Evolutionary conservation across 1,140 invertebrate genomes (phyloP), one percentile per base, ranked within the genome.

Genomic region (Temnothorax curvispinosus): DNA sequence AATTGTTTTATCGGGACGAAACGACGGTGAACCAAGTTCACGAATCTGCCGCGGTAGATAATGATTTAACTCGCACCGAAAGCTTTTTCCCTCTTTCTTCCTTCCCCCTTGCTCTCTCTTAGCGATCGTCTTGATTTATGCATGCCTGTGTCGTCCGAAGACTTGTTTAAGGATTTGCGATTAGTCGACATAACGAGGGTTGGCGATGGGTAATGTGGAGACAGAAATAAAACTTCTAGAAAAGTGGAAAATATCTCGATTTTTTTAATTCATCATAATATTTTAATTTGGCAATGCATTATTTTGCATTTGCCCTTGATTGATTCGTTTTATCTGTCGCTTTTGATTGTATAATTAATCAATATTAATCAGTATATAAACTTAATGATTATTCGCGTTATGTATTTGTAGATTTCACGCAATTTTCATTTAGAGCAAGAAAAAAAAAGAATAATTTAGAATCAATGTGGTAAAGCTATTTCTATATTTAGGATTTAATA

Each of bases 41-140:
- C 15, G 27, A 47, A 38, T 60, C 60, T 35, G 4, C 27, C 38
- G 41, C 41, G 35, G 27, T 32, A 32, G 47, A 47, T 77, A 64
- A 78, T 72, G 64, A 77, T 52, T 71, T 41, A 38, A n/a, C 41
- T 44, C n/a, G 56, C 15, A n/a, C 41, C 18, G 60, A 56, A 32
- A 64, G 27, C n/a, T 47, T 38, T 52, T n/a, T 76, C 27, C 5
- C 4, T 35, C 13, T 11, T 18, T 5, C 6, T 11, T 41, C 38
- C 2, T 4, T 54, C 50, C 27, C 18, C 38, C 27, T 54, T 47
- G n/a, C 65, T 58, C n/a, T 41, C 62, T 47, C 58, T 35, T 9
- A 64, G 54, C 41, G 71, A 87, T 78, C 13, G 18, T 47, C 3
- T 52, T 84, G 78, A 89, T 89, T 86, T 85, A 89, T 88, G 50